Evolutionary conservation across 2,113 vertebrate genomes (phyloP), one percentile per base, ranked within the genome.

Genomic region (Acrocephalus arundinaceus): DNA sequence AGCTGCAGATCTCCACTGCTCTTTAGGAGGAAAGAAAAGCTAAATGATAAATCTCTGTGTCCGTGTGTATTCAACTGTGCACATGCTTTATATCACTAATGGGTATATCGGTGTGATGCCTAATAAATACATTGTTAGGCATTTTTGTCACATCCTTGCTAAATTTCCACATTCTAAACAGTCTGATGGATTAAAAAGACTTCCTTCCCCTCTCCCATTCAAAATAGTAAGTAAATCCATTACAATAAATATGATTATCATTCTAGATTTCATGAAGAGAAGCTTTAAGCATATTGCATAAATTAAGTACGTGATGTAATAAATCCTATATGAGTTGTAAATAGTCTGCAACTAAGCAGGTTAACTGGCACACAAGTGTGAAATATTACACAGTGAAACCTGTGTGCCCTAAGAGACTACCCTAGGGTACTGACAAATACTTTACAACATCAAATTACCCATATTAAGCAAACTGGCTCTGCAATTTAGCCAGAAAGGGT

Each of bases 371-470:
- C 74, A 31, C 59, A 70, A 78, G 61, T 96, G 95, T 96, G 92
- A 97, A 97, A 97, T 89, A 91, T 80, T 97, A 79, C 82, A 77
- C 75, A 80, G 55, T 45, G 82, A 96, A 96, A 88, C 67, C 74
- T 35, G 43, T 74, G 68, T 77, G 82, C 55, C 67, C 78, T 93
- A 71, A 58, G 45, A 97, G 85, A 77, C 89, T 85, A 93, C 85
- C 76, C 94, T 24, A 74, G 63, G 82, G 94, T 88, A 91, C 82
- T 33, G 55, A 85, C 71, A 94, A 96, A 73, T 79, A 90, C 67
- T 90, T 96, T 91, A 96, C 75, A 91, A 93, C 85, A 71, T 86
- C 90, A 96, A 83, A 96, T 97, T 93, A 96, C 55, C 59, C 61
- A 71, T 59, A 94, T 91, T 93, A 96, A 93, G 52, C 39, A 67